Percentiles rank a stretch among this genome's conserved stretches.
These are phyloP conservation scores for Falco columbarius DNA, from an alignment of 2,797 vertebrate genomes.

Conservation along the genomic window DNA sequence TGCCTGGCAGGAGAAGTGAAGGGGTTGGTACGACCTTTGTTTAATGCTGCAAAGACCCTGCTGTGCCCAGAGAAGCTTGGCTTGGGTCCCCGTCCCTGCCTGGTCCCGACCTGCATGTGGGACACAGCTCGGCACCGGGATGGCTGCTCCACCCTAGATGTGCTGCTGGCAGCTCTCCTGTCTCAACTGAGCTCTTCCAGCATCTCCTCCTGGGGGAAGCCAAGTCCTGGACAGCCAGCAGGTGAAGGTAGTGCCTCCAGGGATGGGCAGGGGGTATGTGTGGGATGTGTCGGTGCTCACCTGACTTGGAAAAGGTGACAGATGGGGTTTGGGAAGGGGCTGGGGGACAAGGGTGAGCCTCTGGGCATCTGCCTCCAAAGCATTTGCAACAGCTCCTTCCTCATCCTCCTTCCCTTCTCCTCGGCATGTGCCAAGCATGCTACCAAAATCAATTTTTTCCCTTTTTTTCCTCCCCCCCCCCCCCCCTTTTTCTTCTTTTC, in stretches of 20 bases:
- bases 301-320: neutral
- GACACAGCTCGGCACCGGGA: neutral
- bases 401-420: neutral
- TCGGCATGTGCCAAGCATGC: fast-evolving
- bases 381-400: neutral
- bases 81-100: neutral
- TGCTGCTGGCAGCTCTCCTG: neutral
- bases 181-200: neutral
- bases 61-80: neutral
- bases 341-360: fast-evolving
- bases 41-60: neutral
- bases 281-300: neutral
- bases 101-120: fast-evolving
- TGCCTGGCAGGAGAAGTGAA: neutral
- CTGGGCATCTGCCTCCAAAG: neutral
- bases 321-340: neutral
- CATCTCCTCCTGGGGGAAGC: neutral
- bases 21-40: neutral
- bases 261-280: neutral
- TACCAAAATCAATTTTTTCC: neutral
- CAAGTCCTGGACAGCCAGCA: neutral
- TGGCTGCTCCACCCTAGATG: neutral
- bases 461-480: fast-evolving
- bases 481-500: too few species aligned
- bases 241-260: neutral